Percentiles rank a stretch among this genome's conserved stretches.
Conservation (phyloP, 2,888 invertebrate species). For the Temnothorax ravouxi region DNA sequence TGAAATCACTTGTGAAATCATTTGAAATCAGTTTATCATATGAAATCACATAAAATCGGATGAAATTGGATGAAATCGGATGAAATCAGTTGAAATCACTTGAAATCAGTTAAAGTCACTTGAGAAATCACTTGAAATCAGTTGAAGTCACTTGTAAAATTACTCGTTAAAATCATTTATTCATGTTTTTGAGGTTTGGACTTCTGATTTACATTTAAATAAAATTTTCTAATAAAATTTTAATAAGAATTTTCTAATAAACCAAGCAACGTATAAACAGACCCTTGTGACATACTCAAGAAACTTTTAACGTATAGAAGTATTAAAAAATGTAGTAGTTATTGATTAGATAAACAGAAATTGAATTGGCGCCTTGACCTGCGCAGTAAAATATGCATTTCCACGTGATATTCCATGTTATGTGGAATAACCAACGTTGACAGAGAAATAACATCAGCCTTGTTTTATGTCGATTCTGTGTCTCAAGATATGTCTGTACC, state of each 20-base stretch:
- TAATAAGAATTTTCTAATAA: conserved; percentile 7
- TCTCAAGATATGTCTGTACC: background rate
- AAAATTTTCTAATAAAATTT: no score
- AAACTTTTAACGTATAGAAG: background rate
- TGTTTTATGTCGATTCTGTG: no score
- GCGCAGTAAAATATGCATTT: conserved; percentile 7
- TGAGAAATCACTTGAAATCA: no score
- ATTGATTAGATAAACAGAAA: conserved; percentile 2
- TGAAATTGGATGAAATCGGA: no score
- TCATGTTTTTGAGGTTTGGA: conserved; percentile 7
- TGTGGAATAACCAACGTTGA: background rate
- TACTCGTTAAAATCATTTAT: background rate
- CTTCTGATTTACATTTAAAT: conserved; percentile 3
- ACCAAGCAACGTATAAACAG: conserved; percentile 1
- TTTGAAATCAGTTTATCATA: no score
- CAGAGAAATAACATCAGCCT: no score
- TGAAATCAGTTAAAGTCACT: no score
- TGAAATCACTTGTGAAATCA: background rate
- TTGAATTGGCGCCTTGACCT: conserved; percentile 2
- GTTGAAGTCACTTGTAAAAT: background rate
- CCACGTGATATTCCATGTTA: background rate
- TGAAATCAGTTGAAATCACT: no score
- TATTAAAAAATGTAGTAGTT: background rate
- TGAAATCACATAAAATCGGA: no score
- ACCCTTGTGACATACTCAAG: background rate